Base-by-base conservation (phyloP, 1,140 invertebrate species). In the Trichoplusia ni region DNA sequence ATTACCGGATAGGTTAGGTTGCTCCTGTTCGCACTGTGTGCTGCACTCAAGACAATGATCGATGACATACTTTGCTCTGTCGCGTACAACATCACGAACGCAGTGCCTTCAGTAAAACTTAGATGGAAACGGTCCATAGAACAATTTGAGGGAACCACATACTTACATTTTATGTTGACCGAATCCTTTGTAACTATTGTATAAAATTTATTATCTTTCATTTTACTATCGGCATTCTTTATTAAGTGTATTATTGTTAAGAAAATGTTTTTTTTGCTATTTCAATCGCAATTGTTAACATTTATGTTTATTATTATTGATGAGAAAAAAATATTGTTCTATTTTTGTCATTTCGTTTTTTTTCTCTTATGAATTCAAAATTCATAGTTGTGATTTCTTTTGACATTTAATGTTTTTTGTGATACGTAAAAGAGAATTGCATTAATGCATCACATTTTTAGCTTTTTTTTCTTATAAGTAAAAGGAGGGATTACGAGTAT, bases 341-440 rank as follows among this genome's bases (percentile, higher is more conserved):
- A 82, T 87, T 86, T 83, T 84, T 81, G 66, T 85, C 69, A 61
- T 82, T 89, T 82, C 71, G 70, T 81, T 85, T 86, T 79, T 64
- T 68, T 75, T 73, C 42, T 82, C 77, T 79, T 86, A 80, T 90
- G 88, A 90, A 90, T 90, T 89, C 60, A 82, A 86, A 90, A 90
- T 90, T 90, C 88, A 90, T 86, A 90, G 65, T 86, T 89, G 88
- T 90, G 88, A 90, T 90, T 90, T 88, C 79, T 86, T 90, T 89
- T 81, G 86, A 90, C 88, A 90, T 90, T 82, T 85, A 90, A 90
- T 90, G 88, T 90, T 90, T 79, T 88, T 89, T 90, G 86, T 90
- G 88, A 90, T 90, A 90, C 77, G 77, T 80, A 81, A 84, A 81
- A 82, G 69, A 82, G 75, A 78, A 79, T 79, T 82, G 84, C 85